A percentile compares a stretch with the other conserved stretches of the same genome.
phyloP scores from a whole-genome alignment of 2,797 vertebrate genomes.

The Cossypha polioptera region DNA sequence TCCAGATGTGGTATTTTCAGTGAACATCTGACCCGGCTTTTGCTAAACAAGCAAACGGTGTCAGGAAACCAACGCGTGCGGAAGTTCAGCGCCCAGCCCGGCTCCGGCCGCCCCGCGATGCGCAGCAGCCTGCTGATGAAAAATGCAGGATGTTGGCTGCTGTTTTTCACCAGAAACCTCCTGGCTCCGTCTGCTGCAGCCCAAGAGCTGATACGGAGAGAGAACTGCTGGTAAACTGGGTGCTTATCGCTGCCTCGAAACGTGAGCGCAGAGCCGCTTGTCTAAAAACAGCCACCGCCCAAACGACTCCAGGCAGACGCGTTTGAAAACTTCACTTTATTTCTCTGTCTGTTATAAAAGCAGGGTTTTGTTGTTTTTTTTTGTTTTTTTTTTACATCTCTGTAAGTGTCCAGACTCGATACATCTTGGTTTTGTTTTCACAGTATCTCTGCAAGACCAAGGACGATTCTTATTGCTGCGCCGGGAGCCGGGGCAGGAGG shows the following conservation, averaged over 20 bases:
- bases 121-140: background rate
- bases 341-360: constrained; percentile 67
- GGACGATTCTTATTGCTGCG: constrained; percentile 73
- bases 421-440: constrained; percentile 69
- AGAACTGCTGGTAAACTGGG: fast-evolving
- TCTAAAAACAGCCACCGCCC: background rate
- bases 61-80: background rate
- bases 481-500: background rate
- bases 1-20: background rate
- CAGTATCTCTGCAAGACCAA: constrained; percentile 73
- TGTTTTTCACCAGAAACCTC: background rate
- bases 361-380: background rate
- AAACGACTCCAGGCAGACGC: background rate
- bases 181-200: background rate
- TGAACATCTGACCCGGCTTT: background rate
- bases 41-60: background rate
- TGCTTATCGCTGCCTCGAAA: background rate
- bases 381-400: constrained; percentile 15
- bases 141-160: background rate
- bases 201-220: background rate
- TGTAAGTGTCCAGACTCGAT: constrained; percentile 60
- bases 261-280: background rate
- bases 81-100: background rate
- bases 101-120: background rate
- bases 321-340: constrained; percentile 78